Conservation (phyloP, 2,113 vertebrate species). For the Marcusenius ussheri region DNA sequence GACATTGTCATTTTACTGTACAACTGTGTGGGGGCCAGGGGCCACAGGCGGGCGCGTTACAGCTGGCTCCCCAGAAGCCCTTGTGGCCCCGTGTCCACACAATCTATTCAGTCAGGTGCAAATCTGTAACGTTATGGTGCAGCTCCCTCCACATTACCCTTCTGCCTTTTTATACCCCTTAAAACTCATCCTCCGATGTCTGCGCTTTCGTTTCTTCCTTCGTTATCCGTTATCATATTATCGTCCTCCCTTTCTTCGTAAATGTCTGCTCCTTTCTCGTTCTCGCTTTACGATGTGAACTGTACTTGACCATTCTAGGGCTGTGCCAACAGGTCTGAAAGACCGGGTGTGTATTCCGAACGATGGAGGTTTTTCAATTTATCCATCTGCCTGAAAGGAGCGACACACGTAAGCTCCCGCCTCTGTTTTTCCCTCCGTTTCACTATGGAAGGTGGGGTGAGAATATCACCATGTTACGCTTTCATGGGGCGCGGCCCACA, state of each 20-base stretch:
- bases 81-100: slow-evolving; percentile 11
- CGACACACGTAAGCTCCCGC: slow-evolving; percentile 26
- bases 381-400: background rate
- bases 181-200: background rate
- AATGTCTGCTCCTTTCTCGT: slow-evolving; percentile 24
- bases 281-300: slow-evolving; percentile 46
- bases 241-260: slow-evolving; percentile 1
- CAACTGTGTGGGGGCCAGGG: slow-evolving; percentile 28
- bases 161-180: slow-evolving; percentile 16
- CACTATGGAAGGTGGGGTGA: background rate
- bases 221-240: background rate
- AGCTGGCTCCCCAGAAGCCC: slow-evolving; percentile 15
- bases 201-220: slow-evolving; percentile 1
- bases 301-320: slow-evolving; percentile 50
- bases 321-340: slow-evolving; percentile 35
- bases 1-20: slow-evolving; percentile 52
- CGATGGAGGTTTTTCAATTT: background rate
- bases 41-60: background rate
- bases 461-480: background rate
- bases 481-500: background rate
- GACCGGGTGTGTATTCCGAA: background rate
- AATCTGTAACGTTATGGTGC: slow-evolving; percentile 29
- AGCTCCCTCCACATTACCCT: slow-evolving; percentile 26
- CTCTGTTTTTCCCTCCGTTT: background rate
- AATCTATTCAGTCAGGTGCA: slow-evolving; percentile 37